Evolutionary conservation across 2,888 invertebrate species (phyloP), one percentile per base, ranked within the genome.

Genomic region (Ernsta delagoae): DNA sequence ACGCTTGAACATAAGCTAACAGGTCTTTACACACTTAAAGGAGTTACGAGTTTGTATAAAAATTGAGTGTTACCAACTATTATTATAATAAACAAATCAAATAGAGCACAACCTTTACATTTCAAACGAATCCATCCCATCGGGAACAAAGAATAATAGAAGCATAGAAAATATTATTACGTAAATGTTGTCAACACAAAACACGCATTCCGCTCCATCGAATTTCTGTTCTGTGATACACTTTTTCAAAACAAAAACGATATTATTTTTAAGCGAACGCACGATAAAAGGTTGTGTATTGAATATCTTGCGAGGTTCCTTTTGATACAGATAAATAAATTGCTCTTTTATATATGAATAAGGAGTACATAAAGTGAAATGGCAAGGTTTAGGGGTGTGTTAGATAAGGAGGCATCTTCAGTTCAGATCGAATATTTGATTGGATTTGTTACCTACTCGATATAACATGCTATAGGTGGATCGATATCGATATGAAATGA

Each of bases 231-330:
- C 12, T 24, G 24, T 41, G 59, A 59, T 39, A 39, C 57, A n/a
- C 39, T 34, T 57, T 36, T 59, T 9, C n/a, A 34, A 61, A 48
- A 59, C 59, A 59, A 56, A 66, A 56, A 61, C 48, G 12, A 36
- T 67, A 39, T 61, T 67, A 66, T 66, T 66, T 66, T 66, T 60
- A 50, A 50, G 24, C 50, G 43, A 67, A n/a, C n/a, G n/a, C n/a
- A 67, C 54, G 60, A 67, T 67, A 56, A 67, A 61, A 61, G 60
- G 31, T 60, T 60, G 60, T 67, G 45, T 61, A 61, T 61, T 61
- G 54, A 67, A 61, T 57, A 57, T 57, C 50, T 50, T 24, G 50
- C 12, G 56, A 57, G 11, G 6, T 62, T 63, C 8, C 24, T 12
- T 60, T 53, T 59, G 57, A 11, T 48, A 39, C 16, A 50, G 50